phyloP scores from a whole-genome alignment of 2,113 vertebrate genomes.

The Esox niger region DNA sequence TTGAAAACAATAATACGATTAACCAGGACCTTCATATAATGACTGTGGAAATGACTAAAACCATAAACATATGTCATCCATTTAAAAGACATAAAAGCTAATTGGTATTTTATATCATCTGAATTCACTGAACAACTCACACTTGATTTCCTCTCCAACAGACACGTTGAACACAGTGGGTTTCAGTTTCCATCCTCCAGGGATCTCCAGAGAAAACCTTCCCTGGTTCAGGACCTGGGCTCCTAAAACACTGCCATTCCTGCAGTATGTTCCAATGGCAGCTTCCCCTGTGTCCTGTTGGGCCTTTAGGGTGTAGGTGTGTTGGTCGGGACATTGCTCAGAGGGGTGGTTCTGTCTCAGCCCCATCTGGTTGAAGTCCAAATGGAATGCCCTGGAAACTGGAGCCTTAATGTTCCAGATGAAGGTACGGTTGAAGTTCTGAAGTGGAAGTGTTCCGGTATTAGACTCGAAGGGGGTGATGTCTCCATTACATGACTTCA shows the following conservation, averaged over 20 bases:
- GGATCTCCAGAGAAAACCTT: constrained; percentile 67
- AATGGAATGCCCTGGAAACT: constrained; percentile 59
- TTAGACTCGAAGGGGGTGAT: constrained; percentile 61
- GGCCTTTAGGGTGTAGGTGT: constrained; percentile 67
- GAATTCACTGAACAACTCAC: constrained; percentile 60
- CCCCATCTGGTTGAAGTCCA: constrained; percentile 64
- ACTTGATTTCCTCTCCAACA: constrained; percentile 70
- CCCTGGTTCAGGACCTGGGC: constrained; percentile 71
- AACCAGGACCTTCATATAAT: not conserved
- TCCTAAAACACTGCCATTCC: constrained; percentile 68
- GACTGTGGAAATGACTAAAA: not conserved
- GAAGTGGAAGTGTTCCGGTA: constrained; percentile 36
- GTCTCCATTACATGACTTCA: constrained; percentile 59
- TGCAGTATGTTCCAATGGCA: constrained; percentile 78
- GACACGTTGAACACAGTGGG: constrained; percentile 65
- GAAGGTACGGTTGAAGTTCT: constrained; percentile 75
- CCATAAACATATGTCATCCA: not conserved
- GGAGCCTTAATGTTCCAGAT: constrained; percentile 70
- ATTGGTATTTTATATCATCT: not conserved
- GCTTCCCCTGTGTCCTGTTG: constrained; percentile 23
- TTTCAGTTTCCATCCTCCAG: constrained; percentile 57
- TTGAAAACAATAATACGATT: no score
- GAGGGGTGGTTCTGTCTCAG: constrained; percentile 69
- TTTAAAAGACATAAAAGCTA: not conserved
- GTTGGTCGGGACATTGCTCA: constrained; percentile 58